Evolutionary conservation across 2,113 vertebrate genomes (phyloP).

Genomic region (Phyllopteryx taeniolatus): DNA sequence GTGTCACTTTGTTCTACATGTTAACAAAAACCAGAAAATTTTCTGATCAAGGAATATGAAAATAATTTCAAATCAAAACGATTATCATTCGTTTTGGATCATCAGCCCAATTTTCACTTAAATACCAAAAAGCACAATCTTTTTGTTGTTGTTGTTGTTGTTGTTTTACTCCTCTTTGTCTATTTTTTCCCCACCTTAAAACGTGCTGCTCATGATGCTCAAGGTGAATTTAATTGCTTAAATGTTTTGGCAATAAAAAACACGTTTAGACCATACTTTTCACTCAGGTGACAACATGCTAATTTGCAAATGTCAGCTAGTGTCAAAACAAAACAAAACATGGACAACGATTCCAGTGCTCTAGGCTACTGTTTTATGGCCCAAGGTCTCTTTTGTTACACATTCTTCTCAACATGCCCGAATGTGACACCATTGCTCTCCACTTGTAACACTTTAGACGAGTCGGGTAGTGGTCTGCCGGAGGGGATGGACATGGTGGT

Average conservation of each 20-base stretch:
- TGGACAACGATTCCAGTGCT: constrained; percentile 14
- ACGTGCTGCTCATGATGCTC: not conserved
- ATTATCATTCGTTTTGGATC: no score
- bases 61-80: no score
- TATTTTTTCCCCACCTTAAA: no score
- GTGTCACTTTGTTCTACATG: no score
- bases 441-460: constrained; percentile 62
- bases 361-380: constrained; percentile 15
- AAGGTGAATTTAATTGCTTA: not conserved
- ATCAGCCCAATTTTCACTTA: no score
- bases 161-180: not conserved
- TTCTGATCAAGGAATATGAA: no score
- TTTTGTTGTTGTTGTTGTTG: constrained; percentile 1
- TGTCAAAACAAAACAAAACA: constrained; percentile 27
- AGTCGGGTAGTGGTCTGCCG: constrained; percentile 75
- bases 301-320: constrained; percentile 51
- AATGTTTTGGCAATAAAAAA: not conserved
- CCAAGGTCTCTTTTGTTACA: not conserved
- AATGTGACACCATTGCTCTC: constrained; percentile 7
- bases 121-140: not conserved
- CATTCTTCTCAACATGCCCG: not conserved
- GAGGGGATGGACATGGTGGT: constrained; percentile 77
- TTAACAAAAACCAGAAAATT: no score
- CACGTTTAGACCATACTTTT: constrained; percentile 36
- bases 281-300: constrained; percentile 40